Evolutionary conservation across 1,140 invertebrate species (phyloP).

Genomic region (Drosophila equinoxialis): DNA sequence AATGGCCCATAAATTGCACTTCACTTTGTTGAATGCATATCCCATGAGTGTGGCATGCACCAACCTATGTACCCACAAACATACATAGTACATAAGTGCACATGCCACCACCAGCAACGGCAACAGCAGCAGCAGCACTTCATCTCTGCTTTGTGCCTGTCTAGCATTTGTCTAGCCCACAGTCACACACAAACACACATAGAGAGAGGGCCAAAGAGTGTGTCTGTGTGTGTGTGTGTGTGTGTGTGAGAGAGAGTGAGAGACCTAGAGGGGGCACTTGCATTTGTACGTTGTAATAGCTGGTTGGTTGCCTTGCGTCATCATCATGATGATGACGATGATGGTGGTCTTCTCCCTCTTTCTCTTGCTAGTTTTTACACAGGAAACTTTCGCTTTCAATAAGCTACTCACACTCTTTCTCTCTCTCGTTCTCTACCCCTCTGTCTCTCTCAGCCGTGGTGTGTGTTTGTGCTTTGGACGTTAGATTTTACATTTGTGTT

Average conservation of each 20-base stretch:
- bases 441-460: slow-evolving; percentile 2
- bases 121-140: neutral
- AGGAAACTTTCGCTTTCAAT: slow-evolving; percentile 74
- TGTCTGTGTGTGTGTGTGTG: neutral
- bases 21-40: slow-evolving; percentile 1
- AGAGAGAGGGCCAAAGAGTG: neutral
- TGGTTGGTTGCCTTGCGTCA: slow-evolving; percentile 35
- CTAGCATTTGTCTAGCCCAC: slow-evolving; percentile 69
- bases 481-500: slow-evolving; percentile 77
- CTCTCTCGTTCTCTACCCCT: slow-evolving; percentile 8
- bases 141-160: slow-evolving; percentile 11
- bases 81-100: slow-evolving; percentile 10
- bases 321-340: slow-evolving; percentile 22
- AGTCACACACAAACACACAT: slow-evolving; percentile 27
- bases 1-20: neutral
- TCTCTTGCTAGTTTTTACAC: slow-evolving; percentile 72
- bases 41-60: neutral
- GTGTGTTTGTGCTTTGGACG: slow-evolving; percentile 35
- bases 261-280: neutral
- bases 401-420: slow-evolving; percentile 29
- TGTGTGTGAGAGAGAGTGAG: too few species aligned
- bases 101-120: neutral
- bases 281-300: slow-evolving; percentile 55
- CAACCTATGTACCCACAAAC: too few species aligned
- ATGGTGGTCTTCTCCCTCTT: slow-evolving; percentile 10